Evolutionary conservation across 2,797 vertebrate genomes (phyloP).

Genomic region (Sebastolobus alascanus): DNA sequence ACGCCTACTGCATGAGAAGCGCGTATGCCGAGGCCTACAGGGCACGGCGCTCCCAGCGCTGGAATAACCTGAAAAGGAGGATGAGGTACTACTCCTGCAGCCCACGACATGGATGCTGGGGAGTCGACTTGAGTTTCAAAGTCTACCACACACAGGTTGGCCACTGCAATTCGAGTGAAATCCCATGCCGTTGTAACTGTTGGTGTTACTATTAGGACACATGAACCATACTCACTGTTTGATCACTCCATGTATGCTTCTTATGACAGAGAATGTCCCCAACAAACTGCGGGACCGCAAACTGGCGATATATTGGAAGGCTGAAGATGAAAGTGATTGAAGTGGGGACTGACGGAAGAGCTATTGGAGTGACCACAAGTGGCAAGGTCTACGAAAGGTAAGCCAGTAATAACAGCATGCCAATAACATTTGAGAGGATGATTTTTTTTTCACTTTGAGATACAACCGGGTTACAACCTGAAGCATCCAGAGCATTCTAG

Average conservation of each 20-base stretch:
- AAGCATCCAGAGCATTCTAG: too few species aligned
- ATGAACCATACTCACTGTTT: background rate
- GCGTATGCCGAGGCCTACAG: background rate
- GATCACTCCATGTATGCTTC: background rate
- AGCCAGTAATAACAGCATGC: background rate
- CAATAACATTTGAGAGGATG: background rate
- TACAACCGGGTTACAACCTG: background rate
- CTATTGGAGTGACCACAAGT: slow-evolving; percentile 11
- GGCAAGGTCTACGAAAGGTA: slow-evolving; percentile 45
- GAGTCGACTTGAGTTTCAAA: background rate
- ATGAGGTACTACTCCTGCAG: slow-evolving; percentile 64
- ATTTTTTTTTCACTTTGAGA: background rate
- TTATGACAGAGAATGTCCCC: background rate
- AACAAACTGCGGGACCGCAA: background rate
- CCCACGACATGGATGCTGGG: slow-evolving; percentile 59
- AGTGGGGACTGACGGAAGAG: slow-evolving; percentile 44
- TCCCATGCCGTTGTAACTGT: background rate
- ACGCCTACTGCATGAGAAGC: slow-evolving; percentile 22
- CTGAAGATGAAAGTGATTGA: slow-evolving; percentile 33
- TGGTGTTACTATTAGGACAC: background rate
- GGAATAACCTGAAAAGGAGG: background rate
- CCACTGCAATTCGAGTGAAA: background rate
- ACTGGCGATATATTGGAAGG: slow-evolving; percentile 14
- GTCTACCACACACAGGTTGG: background rate
- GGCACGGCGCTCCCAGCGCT: rapidly evolving